These are phyloP conservation scores for Molorchus minor DNA, from an alignment of 2,888 invertebrate genomes.

Conservation along the genomic window DNA sequence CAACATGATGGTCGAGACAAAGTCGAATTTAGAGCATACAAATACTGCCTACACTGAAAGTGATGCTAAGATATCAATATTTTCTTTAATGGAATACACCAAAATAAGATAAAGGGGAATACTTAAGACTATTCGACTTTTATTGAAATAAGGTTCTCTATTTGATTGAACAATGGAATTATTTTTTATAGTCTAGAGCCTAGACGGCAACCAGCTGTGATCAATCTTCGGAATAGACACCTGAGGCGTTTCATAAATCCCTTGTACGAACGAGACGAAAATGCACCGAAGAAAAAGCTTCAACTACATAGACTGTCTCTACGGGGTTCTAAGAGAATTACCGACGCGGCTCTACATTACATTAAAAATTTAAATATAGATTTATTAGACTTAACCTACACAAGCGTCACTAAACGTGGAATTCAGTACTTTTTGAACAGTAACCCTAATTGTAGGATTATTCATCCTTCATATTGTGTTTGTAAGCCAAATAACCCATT, in stretches of 20 bases:
- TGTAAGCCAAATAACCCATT: conserved; percentile 51
- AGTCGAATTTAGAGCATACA: too few species aligned
- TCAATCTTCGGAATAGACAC: too few species aligned
- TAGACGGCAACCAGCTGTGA: too few species aligned
- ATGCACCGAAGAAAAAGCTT: conserved; percentile 27
- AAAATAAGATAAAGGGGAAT: too few species aligned
- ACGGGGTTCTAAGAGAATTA: conserved; percentile 53
- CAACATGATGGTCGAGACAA: too few species aligned
- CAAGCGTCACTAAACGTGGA: conserved; percentile 70
- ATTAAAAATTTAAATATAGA: conserved; percentile 53
- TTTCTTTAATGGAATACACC: too few species aligned
- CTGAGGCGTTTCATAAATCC: conserved; percentile 6
- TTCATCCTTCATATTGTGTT: conserved; percentile 56
- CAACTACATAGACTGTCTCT: conserved; percentile 50
- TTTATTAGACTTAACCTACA: conserved; percentile 73
- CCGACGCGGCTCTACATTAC: conserved; percentile 47
- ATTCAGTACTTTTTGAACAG: conserved; percentile 69
- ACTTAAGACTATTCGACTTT: too few species aligned
- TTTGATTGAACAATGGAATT: too few species aligned
- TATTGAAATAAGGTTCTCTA: too few species aligned
- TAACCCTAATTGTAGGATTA: conserved; percentile 69
- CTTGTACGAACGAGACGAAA: neutral
- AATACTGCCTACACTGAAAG: too few species aligned
- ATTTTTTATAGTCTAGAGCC: too few species aligned
- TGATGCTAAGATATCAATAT: too few species aligned